Conservation (phyloP, 2,113 vertebrate species). For the Otus sunia region DNA sequence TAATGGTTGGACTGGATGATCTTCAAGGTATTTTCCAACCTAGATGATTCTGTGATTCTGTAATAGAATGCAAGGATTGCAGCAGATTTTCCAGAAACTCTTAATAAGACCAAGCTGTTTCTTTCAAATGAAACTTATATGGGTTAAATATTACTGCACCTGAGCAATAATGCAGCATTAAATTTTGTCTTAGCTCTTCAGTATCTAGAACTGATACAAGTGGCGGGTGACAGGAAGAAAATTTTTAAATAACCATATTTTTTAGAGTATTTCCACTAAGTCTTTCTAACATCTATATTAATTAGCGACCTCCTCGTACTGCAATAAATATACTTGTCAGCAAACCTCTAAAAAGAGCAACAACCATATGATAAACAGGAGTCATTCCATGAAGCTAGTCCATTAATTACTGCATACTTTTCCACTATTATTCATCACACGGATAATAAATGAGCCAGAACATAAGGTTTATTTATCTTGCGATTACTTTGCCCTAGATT, state of each 20-base stretch:
- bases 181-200: background rate
- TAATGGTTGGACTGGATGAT: too few species aligned
- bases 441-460: constrained; percentile 16
- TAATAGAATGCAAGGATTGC: background rate
- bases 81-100: background rate
- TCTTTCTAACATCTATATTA: background rate
- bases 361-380: background rate
- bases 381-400: background rate
- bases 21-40: too few species aligned
- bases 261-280: background rate
- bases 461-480: background rate
- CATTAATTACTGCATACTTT: background rate
- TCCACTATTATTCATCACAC: background rate
- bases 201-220: background rate
- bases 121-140: background rate
- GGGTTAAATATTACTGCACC: background rate
- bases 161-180: background rate
- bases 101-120: background rate
- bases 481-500: background rate
- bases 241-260: background rate
- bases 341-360: background rate
- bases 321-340: background rate
- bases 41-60: too few species aligned
- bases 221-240: background rate
- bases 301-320: background rate